Conservation (phyloP, 2,888 invertebrate species). For the Erpobdella octoculata region DNA sequence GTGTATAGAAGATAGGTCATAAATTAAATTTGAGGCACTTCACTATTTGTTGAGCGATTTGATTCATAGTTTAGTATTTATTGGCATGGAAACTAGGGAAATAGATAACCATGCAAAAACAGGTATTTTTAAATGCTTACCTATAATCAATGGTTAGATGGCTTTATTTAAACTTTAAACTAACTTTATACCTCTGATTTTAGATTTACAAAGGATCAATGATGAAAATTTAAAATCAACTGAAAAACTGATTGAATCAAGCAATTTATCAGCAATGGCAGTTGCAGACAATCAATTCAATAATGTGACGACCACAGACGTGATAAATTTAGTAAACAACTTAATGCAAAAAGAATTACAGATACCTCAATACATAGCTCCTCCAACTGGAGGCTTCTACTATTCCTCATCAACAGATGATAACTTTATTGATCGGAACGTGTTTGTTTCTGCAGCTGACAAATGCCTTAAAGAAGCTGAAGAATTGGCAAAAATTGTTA, state of each 20-base stretch:
- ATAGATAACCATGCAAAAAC: too few relatives aligned
- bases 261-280: neutral
- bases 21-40: too few relatives aligned
- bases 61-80: too few relatives aligned
- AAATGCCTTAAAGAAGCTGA: constrained; percentile 90
- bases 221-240: too few relatives aligned
- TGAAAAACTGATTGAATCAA: neutral
- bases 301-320: neutral
- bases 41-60: too few relatives aligned
- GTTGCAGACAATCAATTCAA: neutral
- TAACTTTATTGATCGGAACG: constrained; percentile 91
- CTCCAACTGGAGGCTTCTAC: neutral
- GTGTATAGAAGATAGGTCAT: too few relatives aligned
- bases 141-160: too few relatives aligned
- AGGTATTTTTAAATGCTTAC: too few relatives aligned
- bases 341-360: neutral
- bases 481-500: constrained; percentile 13
- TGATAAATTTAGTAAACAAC: neutral
- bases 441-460: constrained; percentile 92
- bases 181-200: too few relatives aligned
- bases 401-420: constrained; percentile 93
- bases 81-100: too few relatives aligned
- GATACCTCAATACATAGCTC: neutral
- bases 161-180: too few relatives aligned
- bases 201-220: too few relatives aligned